Conservation (phyloP, 2,797 vertebrate species). For the Threskiornis aethiopicus region DNA sequence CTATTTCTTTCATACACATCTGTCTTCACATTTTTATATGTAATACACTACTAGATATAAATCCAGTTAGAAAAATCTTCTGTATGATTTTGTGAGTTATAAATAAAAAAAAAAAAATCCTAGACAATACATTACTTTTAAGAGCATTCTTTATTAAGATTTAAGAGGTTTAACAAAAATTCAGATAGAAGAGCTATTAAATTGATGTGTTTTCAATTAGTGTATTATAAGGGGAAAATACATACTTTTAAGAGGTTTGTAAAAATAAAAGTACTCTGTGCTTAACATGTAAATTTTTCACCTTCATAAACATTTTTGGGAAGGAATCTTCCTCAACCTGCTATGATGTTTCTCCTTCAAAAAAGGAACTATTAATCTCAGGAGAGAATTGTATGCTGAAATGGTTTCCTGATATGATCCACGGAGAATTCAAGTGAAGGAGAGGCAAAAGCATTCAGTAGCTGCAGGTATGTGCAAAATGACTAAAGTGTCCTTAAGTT, state of each 20-base stretch:
- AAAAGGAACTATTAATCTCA: neutral
- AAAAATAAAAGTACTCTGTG: neutral
- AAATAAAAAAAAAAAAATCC: neutral
- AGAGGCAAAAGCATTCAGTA: neutral
- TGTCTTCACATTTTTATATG: neutral
- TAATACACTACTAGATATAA: neutral
- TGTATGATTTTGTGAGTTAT: neutral
- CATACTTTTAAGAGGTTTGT: neutral
- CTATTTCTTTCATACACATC: neutral
- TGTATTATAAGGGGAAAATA: neutral
- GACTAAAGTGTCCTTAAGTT: neutral
- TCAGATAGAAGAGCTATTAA: neutral
- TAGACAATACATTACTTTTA: neutral
- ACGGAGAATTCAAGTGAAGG: neutral
- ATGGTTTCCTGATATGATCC: neutral
- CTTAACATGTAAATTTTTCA: neutral
- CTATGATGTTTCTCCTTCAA: neutral
- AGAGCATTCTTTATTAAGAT: neutral
- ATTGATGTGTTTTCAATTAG: neutral
- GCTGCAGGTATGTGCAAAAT: neutral
- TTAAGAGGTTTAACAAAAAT: neutral
- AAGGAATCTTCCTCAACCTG: neutral
- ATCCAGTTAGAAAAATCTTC: neutral
- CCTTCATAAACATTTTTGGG: neutral
- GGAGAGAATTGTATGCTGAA: neutral